Evolutionary conservation across 2,888 invertebrate genomes (phyloP), one percentile per base, ranked within the genome.

Genomic region (Harpalus rufipes): DNA sequence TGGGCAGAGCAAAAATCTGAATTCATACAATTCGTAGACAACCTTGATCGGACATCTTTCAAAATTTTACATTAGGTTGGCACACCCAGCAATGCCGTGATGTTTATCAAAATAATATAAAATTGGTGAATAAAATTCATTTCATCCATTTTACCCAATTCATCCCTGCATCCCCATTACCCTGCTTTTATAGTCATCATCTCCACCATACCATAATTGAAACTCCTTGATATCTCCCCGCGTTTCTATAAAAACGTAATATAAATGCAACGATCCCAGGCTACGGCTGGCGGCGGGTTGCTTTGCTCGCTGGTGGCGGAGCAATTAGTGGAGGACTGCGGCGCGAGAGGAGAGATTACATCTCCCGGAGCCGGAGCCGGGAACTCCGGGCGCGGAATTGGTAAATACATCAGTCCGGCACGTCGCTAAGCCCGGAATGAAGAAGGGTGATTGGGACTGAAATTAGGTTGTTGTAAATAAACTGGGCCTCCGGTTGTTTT

Each of bases 221-320:
- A 63, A 32, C 25, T 12, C 18, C 32, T n/a, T 72, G 16, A 18
- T 41, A 72, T 72, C 41, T 41, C 61, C 25, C 12, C 21, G 21
- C 1, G 65, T 81, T 81, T 81, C 81, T 81, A 81, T 81, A 81
- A 81, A 81, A 65, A 81, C 65, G 81, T 68, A 81, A 81, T 81
- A 81, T 81, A 81, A 65, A 81, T 81, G 81, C 81, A 81, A 81
- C 68, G 68, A 81, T 32, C 32, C 32, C 32, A 32, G 32, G 32
- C 32, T 32, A 32, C 0, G 32, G 32, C 32, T 32, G 18, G 7
- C 21, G 56, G 78, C 56, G 58, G 78, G 32, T 32, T 21, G 32
- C 32, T 32, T 32, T 32, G 32, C 32, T 32, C 56, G n/a, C 8
- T 21, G 56, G 14, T 7, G 65, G 32, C 51, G 44, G 65, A 39